Evolutionary conservation across 2,113 vertebrate genomes (phyloP).

Genomic region (Ginglymostoma cirratum): DNA sequence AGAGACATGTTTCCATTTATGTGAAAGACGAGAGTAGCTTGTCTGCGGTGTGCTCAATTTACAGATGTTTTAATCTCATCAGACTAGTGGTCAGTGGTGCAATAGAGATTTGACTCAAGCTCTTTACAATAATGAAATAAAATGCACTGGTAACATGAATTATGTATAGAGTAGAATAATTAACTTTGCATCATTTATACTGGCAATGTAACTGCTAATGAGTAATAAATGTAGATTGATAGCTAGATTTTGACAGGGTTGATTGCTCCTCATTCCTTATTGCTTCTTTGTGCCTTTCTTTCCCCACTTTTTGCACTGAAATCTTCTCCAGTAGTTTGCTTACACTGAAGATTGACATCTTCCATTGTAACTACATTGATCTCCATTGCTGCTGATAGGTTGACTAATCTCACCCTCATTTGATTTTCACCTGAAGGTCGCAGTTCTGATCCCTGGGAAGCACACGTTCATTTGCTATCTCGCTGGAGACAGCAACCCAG

Average conservation of each 20-base stretch:
- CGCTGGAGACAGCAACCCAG: constrained; percentile 1
- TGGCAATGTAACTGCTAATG: constrained; percentile 14
- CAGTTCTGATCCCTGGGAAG: constrained; percentile 7
- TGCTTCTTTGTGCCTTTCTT: constrained; percentile 39
- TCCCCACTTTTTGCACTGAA: background rate
- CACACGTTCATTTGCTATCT: constrained; percentile 20
- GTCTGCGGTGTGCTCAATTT: background rate
- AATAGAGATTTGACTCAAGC: background rate
- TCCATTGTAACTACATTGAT: constrained; percentile 37
- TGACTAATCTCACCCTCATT: constrained; percentile 34
- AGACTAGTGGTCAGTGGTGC: background rate
- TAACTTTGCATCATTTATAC: background rate
- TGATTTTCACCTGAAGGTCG: constrained; percentile 39
- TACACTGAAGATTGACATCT: background rate
- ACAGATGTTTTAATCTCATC: background rate
- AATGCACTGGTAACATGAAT: constrained; percentile 6
- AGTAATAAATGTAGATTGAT: background rate
- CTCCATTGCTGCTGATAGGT: constrained; percentile 17
- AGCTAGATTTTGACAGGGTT: constrained; percentile 35
- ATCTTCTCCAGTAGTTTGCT: background rate
- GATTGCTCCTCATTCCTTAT: constrained; percentile 38
- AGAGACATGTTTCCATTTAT: background rate
- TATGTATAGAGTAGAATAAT: background rate
- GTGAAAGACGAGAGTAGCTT: background rate
- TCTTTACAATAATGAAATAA: background rate